Base-by-base conservation (phyloP, 2,113 vertebrate genomes). In the Camelus bactrianus region DNA sequence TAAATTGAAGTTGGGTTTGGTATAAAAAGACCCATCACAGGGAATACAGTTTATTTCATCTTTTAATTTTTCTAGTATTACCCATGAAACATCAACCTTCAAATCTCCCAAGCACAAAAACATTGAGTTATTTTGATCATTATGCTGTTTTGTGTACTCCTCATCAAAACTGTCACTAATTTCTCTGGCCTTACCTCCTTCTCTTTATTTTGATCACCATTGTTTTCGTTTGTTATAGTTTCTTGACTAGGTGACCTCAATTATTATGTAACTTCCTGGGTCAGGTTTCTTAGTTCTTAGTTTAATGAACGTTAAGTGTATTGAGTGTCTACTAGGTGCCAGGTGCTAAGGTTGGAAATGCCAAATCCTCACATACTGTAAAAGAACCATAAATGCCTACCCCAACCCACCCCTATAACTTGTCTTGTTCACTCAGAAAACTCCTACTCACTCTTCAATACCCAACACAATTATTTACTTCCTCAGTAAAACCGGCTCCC, bases 401-500 rank as follows among this genome's bases (percentile, higher is more conserved):
- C 38, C 38, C 38, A 42, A 42, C 38, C 38, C 38, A 42, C 38
- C 38, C 38, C 38, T 42, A 42, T 42, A 42, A 42, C 38, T 42
- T 42, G 38, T 42, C 6, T 67, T 89, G 69, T 72, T 79, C 8
- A 52, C 38, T 17, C 50, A 69, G 67, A 75, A 81, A 86, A 94
- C n/a, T 91, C 73, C 62, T 79, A 54, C 46, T 77, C 17, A 81
- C 15, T 26, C 30, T 82, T 64, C 28, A 79, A 35, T 42, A 88
- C 28, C 13, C 19, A 73, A 70, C 10, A 72, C 54, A 93, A 73
- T 83, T 81, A 69, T 88, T 84, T 58, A 83, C 38, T 83, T 95
- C 30, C 28, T 87, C 35, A 88, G 56, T 42, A 91, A 87, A 77
- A 91, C 42, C 86, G n/a, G 12, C 13, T 38, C 67, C 26, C 38